Evolutionary conservation across 2,888 invertebrate genomes (phyloP).

Genomic region (Epistrophe grossulariae): DNA sequence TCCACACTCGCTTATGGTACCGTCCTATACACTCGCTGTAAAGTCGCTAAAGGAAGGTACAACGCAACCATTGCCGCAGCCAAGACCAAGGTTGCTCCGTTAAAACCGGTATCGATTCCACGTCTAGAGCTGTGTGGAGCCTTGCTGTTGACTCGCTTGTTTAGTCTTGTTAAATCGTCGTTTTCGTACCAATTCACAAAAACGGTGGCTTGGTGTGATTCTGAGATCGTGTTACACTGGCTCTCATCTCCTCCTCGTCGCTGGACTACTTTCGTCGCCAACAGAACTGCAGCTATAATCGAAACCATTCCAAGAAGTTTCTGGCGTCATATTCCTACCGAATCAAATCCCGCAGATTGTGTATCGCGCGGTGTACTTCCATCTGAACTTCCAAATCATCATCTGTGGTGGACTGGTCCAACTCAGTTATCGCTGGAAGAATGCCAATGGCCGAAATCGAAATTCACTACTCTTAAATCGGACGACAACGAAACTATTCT

Average conservation of each 20-base stretch:
- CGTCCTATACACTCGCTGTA: too few relatives aligned
- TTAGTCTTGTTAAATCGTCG: conserved; percentile 28
- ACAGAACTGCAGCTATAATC: conserved; percentile 19
- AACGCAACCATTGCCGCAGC: background rate
- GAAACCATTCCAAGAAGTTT: conserved; percentile 36
- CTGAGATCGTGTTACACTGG: conserved; percentile 76
- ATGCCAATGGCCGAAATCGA: too few relatives aligned
- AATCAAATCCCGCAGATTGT: background rate
- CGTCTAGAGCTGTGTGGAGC: background rate
- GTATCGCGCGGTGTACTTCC: background rate
- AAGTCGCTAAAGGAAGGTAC: too few relatives aligned
- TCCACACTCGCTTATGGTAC: too few relatives aligned
- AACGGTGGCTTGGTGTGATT: conserved; percentile 77
- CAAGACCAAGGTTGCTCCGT: too few relatives aligned
- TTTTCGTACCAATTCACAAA: conserved; percentile 25
- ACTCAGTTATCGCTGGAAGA: too few relatives aligned
- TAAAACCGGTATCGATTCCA: too few relatives aligned
- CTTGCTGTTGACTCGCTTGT: conserved; percentile 39
- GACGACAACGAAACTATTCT: too few relatives aligned
- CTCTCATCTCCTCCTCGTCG: background rate
- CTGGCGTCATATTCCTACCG: conserved; percentile 67
- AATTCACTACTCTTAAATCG: too few relatives aligned
- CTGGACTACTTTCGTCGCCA: conserved; percentile 49
- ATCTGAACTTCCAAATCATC: background rate
- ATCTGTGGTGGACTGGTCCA: too few relatives aligned